Evolutionary conservation across 2,888 invertebrate species (phyloP), one percentile per base, ranked within the genome.

Genomic region (Linnaemya tessellans): DNA sequence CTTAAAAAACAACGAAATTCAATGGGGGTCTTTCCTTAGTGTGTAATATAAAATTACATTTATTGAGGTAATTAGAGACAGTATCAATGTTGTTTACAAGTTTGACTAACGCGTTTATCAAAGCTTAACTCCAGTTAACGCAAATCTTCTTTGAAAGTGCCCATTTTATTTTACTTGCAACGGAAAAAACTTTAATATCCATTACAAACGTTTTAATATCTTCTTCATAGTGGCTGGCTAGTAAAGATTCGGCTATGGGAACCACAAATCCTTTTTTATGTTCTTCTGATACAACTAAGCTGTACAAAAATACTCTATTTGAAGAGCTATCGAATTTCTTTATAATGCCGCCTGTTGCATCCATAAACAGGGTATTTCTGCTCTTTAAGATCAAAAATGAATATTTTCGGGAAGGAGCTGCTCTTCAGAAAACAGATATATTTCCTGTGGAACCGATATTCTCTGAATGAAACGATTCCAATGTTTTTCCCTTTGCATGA

Each of bases 131-230:
- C 71, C 71, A 71, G 20, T 71, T 58, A 3, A 25, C 2, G 13
- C 71, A 71, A 10, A 58, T 3, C 30, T 58, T 30, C 18, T 70
- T 70, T 1, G 11, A 43, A 13, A 58, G 0, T 1, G 70, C 56
- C 70, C 56, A 70, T 10, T 41, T 41, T 9, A 74, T 74, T 74
- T 74, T 74, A 4, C 62, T 51, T 18, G 10, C 1, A 0, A 43
- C 0, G 41, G 64, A 74, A 41, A 10, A 64, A 7, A 68, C 71
- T 54, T 70, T 71, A 1, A 71, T 3, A 4, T 71, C 71, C 54
- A 79, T 64, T 0, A 71, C 35, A 25, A 51, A 78, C 13, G 70
- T 79, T 41, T 43, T 38, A 5, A 79, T 43, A 8, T 79, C 54
- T 7, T 79, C 79, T 10, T 70, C 70, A 1, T 41, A 77, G 30